Conservation (phyloP, 1,140 invertebrate species). For the Drosophila guanche region DNA sequence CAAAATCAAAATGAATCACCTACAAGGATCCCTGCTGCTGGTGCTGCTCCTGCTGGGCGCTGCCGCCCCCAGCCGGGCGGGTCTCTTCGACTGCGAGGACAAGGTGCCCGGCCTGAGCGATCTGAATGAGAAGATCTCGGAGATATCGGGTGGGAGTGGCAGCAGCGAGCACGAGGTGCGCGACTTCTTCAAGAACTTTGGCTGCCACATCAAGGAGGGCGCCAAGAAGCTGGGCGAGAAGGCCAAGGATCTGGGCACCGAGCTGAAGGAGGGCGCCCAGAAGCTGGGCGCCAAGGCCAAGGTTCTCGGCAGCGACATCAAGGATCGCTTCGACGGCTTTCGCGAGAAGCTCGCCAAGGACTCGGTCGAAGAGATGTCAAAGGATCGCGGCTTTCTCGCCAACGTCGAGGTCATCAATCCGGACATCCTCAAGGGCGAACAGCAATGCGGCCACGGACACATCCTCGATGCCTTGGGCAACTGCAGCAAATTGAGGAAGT, state of each 20-base stretch:
- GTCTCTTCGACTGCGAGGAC: conserved; percentile 72
- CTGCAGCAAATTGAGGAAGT: conserved; percentile 79
- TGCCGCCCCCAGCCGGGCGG: conserved; percentile 29
- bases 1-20: conserved; percentile 19
- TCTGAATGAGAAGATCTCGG: conserved; percentile 54
- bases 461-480: conserved; percentile 80
- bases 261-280: conserved; percentile 71
- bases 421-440: conserved; percentile 73
- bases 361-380: conserved; percentile 60
- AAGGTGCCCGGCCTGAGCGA: conserved; percentile 51
- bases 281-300: conserved; percentile 72
- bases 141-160: conserved; percentile 45
- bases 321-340: conserved; percentile 70
- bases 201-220: conserved; percentile 74
- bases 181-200: conserved; percentile 74
- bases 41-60: conserved; percentile 20
- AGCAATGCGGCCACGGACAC: conserved; percentile 77
- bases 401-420: conserved; percentile 79
- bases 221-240: conserved; percentile 64
- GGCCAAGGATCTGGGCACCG: conserved; percentile 63
- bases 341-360: conserved; percentile 71
- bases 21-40: conserved; percentile 35
- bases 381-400: conserved; percentile 57
- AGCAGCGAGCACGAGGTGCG: conserved; percentile 71
- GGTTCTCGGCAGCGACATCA: conserved; percentile 62